Evolutionary conservation across 2,113 vertebrate genomes (phyloP), one percentile per base, ranked within the genome.

Genomic region (Lanius ludovicianus): DNA sequence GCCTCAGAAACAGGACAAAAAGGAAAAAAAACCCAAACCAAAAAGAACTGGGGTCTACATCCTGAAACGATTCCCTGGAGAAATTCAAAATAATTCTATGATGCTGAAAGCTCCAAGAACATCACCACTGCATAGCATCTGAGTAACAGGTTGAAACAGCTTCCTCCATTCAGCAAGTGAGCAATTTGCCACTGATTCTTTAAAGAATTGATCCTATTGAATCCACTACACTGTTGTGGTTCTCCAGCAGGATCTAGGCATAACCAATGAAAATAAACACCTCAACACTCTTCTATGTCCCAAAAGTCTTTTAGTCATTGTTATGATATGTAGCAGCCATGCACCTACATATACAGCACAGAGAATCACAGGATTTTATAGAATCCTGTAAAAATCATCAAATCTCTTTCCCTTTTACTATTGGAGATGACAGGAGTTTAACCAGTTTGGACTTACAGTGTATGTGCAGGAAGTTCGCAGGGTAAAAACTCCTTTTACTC

Each of bases 221-320:
- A 13, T 28, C 10, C 52, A 39, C 15, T 15, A 5, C 22, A 46
- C 27, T 5, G 1, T 9, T 10, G 0, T 11, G 7, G 13, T 7
- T 83, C 57, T 59, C 35, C 23, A 63, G n/a, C 24, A 82, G 8
- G 35, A 44, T 37, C 6, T 15, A 52, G 11, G 6, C 6, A 11
- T 7, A 70, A n/a, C 3, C 19, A 7, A 44, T 3, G 3, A 47
- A 69, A 80, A 83, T 7, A 57, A 50, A 42, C 57, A 44, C 5
- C 6, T 13, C 42, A 35, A 16, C 7, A 23, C 8, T 3, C 1
- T 0, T 27, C 2, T 15, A 35, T 0, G 0, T 7, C 12, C 8
- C 15, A 44, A 9, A n/a, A 35, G 35, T 50, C 17, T 60, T 84
- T 25, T 9, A 73, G 44, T 19, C 17, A 24, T n/a, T 47, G 27